These are phyloP conservation scores for Leucophenga varia DNA, from an alignment of 1,140 invertebrate genomes.

Conservation along the genomic window DNA sequence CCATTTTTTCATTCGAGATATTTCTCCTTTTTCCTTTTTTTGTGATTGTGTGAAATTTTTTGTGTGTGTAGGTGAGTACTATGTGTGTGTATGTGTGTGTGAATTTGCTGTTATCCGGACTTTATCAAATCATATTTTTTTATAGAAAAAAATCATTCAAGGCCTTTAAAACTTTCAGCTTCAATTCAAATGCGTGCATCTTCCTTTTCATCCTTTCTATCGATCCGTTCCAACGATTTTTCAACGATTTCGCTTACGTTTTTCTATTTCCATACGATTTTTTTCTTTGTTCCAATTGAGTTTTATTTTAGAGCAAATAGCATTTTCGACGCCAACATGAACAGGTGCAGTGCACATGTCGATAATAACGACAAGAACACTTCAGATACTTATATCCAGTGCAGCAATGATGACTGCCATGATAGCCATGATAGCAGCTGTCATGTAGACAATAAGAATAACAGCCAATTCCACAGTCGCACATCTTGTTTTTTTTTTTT, in stretches of 20 bases:
- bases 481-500: too few relatives aligned
- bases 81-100: conserved; percentile 18
- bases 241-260: too few relatives aligned
- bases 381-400: conserved; percentile 49
- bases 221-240: too few relatives aligned
- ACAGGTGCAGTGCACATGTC: conserved; percentile 45
- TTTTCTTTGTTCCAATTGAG: too few relatives aligned
- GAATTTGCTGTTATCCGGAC: conserved; percentile 51
- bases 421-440: conserved; percentile 32
- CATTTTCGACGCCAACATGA: conserved; percentile 48
- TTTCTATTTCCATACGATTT: too few relatives aligned
- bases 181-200: too few relatives aligned
- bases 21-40: neutral
- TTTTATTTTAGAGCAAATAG: conserved; percentile 45
- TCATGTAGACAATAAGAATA: conserved; percentile 44
- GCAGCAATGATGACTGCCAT: conserved; percentile 43
- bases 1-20: neutral
- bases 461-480: conserved; percentile 46
- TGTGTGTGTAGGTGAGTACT: neutral
- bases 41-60: neutral
- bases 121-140: conserved; percentile 41
- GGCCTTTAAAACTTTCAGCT: conserved; percentile 21
- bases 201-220: too few relatives aligned
- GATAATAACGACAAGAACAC: conserved; percentile 44
- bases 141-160: conserved; percentile 34